These are phyloP conservation scores for Rhinopomastus cyanomelas DNA, from an alignment of 2,113 vertebrate species.

Conservation along the genomic window DNA sequence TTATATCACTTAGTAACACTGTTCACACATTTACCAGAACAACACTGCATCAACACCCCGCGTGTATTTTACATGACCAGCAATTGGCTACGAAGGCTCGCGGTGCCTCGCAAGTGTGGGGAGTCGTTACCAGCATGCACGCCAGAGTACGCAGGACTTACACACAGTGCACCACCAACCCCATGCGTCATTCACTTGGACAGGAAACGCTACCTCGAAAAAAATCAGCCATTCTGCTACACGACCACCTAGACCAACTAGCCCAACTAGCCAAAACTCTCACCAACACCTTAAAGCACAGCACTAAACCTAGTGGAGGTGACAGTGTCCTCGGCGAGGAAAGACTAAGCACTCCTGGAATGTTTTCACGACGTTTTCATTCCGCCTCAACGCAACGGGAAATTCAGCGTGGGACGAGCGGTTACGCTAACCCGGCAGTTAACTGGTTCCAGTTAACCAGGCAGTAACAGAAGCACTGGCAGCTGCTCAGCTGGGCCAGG, in stretches of 20 bases:
- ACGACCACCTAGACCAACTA: conserved; percentile 53
- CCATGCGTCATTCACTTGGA: conserved; percentile 66
- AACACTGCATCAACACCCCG: conserved; percentile 72
- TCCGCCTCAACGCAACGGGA: not conserved
- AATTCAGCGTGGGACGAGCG: not conserved
- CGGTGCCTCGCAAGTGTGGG: conserved; percentile 68
- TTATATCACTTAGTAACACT: conserved; percentile 75
- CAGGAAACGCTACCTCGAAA: conserved; percentile 62
- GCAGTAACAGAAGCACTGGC: not conserved
- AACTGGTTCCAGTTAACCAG: not conserved
- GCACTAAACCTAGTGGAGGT: conserved; percentile 56
- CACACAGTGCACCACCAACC: conserved; percentile 69
- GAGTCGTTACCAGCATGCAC: conserved; percentile 71
- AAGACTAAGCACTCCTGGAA: conserved; percentile 31
- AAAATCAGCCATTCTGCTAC: conserved; percentile 63
- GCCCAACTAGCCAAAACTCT: conserved; percentile 49
- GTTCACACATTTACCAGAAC: conserved; percentile 73
- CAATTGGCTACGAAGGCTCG: conserved; percentile 61
- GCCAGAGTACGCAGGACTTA: conserved; percentile 57
- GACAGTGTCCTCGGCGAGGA: conserved; percentile 26
- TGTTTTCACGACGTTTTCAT: conserved; percentile 25
- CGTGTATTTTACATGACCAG: conserved; percentile 75
- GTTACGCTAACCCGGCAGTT: not conserved
- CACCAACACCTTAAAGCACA: conserved; percentile 58
- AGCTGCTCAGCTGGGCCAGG: not conserved